Conservation (phyloP, 2,888 invertebrate species). For the Hyppa rectilinea region DNA sequence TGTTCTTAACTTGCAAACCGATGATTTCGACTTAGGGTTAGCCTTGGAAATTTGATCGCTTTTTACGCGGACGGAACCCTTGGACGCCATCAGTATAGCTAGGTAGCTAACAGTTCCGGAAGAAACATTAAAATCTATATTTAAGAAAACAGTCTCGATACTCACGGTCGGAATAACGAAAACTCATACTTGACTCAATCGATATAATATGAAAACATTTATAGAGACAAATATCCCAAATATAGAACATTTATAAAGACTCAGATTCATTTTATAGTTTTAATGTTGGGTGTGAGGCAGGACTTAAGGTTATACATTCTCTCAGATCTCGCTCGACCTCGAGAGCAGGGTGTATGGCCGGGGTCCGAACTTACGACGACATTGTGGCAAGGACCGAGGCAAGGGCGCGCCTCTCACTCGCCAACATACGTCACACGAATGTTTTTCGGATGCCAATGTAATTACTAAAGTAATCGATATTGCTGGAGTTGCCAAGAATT, state of each 20-base stretch:
- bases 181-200: conserved; percentile 11
- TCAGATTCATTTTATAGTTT: conserved; percentile 16
- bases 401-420: conserved; percentile 90
- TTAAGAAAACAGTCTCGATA: background rate
- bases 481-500: conserved; percentile 63
- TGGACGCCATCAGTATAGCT: background rate
- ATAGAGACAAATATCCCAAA: conserved; percentile 3
- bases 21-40: background rate
- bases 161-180: conserved; percentile 9
- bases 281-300: conserved; percentile 61
- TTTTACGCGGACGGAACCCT: background rate
- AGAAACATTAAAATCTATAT: conserved; percentile 13
- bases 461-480: conserved; percentile 79
- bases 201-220: conserved; percentile 9
- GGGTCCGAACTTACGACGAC: conserved; percentile 81
- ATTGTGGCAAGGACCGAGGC: conserved; percentile 82
- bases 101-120: background rate
- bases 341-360: conserved; percentile 75
- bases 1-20: background rate
- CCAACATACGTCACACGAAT: conserved; percentile 74
- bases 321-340: conserved; percentile 72
- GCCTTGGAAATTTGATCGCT: background rate
- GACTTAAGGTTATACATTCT: conserved; percentile 81
- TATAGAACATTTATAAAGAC: conserved; percentile 17
- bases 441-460: conserved; percentile 82